phyloP scores from a whole-genome alignment of 2,797 vertebrate species.

The Amniataba percoides region DNA sequence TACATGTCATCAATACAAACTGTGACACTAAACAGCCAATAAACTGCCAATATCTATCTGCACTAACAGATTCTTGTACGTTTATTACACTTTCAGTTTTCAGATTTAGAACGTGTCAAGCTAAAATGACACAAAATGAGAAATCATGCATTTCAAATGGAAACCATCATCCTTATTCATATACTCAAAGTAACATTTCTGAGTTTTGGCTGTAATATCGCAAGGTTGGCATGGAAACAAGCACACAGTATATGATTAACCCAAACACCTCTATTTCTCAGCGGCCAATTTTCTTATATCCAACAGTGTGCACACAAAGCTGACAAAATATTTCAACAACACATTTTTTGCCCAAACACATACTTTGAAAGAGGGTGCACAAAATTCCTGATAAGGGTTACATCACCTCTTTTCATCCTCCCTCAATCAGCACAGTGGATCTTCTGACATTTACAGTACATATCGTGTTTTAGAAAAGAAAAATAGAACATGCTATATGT shows the following conservation, averaged over 20 bases:
- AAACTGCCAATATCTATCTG: conserved; percentile 22
- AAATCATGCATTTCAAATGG: conserved; percentile 33
- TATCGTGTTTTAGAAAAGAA: neutral
- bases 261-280: conserved; percentile 64
- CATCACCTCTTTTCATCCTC: neutral
- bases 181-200: conserved; percentile 57
- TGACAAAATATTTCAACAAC: conserved; percentile 39
- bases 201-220: conserved; percentile 50
- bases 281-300: conserved; percentile 50
- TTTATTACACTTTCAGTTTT: conserved; percentile 37
- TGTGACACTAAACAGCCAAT: conserved; percentile 26
- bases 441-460: neutral
- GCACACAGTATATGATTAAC: conserved; percentile 68
- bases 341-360: conserved; percentile 20
- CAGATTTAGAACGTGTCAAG: conserved; percentile 28
- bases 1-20: neutral
- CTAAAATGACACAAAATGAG: conserved; percentile 35
- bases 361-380: conserved; percentile 11
- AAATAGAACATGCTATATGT: neutral
- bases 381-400: neutral
- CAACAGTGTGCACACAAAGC: conserved; percentile 23
- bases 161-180: conserved; percentile 41
- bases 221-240: conserved; percentile 81
- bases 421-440: neutral
- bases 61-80: neutral